Evolutionary conservation across 2,113 vertebrate genomes (phyloP), one percentile per base, ranked within the genome.

Genomic region (Ginglymostoma cirratum): DNA sequence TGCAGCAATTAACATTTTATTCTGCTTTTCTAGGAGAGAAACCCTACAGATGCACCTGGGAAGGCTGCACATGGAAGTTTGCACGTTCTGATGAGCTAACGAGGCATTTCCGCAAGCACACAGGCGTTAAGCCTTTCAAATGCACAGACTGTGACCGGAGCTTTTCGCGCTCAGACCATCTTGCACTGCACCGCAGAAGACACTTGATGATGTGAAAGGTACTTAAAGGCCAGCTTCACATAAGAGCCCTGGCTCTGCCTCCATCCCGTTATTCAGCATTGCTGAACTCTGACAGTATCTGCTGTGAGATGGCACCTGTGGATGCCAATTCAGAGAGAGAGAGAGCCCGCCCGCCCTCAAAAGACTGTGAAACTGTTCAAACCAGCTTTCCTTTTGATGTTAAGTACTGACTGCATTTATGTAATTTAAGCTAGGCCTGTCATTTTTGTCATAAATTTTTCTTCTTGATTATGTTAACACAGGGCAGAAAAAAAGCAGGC

Each of bases 91-190:
- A 99, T 65, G 99, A 99, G 98, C 98, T 99, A 96, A 99, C 99
- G 5, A 98, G 99, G 95, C 99, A 99, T 96, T 99, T 99, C 97
- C 99, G 99, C 96, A 99, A 99, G 97, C 99, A 99, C 98, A 99
- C 99, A 0, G 99, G 99, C 96, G 98, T 99, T 97, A 99, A 99
- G 96, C 99, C 99, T n/a, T 99, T 99, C 97, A 98, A 98, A 97
- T 99, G 99, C 98, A 98, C 98, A 83, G 98, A 99, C 98, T 99
- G 99, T 30, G 99, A 99, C 98, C 99, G 98, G 97, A 99, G 98
- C 97, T 99, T 99, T 98, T 99, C 99, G 76, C 98, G 99, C 96
- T 99, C 99, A 0, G 99, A 99, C 97, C 99, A 99, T 97, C 98
- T 99, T 78, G 99, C 99, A 38, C 98, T 99, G 95, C 99, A 99